Evolutionary conservation across 1,140 invertebrate species (phyloP).

Genomic region (Marisa cornuarietis): DNA sequence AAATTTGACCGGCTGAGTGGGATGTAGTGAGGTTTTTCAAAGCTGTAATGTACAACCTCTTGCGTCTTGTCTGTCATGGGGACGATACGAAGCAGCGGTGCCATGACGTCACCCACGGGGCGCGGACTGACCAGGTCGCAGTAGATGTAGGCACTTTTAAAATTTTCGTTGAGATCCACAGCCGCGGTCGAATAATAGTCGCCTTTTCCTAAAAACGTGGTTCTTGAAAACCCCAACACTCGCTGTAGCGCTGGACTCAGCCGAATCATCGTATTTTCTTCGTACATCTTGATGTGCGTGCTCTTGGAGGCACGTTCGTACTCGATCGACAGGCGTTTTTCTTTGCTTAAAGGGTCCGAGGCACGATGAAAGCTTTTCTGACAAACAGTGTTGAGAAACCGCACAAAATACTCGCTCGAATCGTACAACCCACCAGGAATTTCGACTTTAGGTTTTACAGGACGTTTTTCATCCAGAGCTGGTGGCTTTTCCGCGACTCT

Average conservation of each 20-base stretch:
- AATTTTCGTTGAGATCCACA: conserved; percentile 6
- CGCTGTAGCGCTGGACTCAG: background rate
- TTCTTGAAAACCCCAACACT: background rate
- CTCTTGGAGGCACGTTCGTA: conserved; percentile 1
- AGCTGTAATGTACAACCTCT: background rate
- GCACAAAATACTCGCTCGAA: background rate
- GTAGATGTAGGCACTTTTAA: background rate
- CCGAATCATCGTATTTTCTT: background rate
- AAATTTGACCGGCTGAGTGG: conserved; percentile 3
- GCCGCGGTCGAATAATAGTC: no score
- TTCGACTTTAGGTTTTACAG: no score
- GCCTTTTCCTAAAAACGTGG: background rate
- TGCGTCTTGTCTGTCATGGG: background rate
- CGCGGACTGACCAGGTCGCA: background rate
- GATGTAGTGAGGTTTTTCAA: conserved; percentile 13
- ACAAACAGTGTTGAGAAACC: background rate
- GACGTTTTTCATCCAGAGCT: no score
- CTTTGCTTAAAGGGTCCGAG: background rate
- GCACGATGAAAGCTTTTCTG: background rate
- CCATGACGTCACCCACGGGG: conserved; percentile 1
- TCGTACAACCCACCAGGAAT: conserved; percentile 4
- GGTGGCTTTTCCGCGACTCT: no score
- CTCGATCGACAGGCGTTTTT: background rate
- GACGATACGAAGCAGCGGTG: background rate
- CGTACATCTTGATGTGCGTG: background rate